Base-by-base conservation (phyloP, 2,888 invertebrate genomes). In the Epirrhoe alternata region DNA sequence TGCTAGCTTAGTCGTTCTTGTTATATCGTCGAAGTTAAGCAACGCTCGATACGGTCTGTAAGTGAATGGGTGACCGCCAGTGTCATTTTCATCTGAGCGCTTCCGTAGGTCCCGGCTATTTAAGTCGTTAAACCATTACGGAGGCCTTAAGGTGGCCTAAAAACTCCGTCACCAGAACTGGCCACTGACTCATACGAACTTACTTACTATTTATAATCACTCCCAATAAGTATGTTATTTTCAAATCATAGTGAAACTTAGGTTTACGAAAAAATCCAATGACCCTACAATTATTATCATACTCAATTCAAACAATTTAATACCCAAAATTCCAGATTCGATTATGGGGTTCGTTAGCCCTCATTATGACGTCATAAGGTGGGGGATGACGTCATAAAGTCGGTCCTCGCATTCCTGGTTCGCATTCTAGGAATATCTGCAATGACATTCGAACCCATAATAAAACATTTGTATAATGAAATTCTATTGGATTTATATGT, bases 371-470 rank as follows among this genome's bases (percentile, higher is more conserved):
- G 66, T 64, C 51, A 65, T 63, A 51, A 42, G 31, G 42, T 16
- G 24, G 54, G 68, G 63, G 7, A 47, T 57, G 61, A 53, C 59
- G 66, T 64, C 52, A 66, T 64, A 52, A 47, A 30, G 42, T 24
- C 30, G 52, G 69, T 80, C 83, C 83, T 78, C 58, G 72, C 66
- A 84, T 85, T 81, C 82, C 73, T 65, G 57, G 12, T 60, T 61
- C 70, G 79, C 76, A 65, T 35, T 72, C 73, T 73, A 70, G 76
- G 57, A 81, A 83, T 82, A 82, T 78, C 74, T 76, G 64, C 72
- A 72, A 70, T 72, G 74, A 73, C 75, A 76, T 73, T 33, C 10
- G 54, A 55, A 55, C 67, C 70, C 70, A 67, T 66, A 42, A 66
- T 52, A 61, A 62, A 73, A 74, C 72, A 71, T 72, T 71, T 50